Evolutionary conservation across 2,888 invertebrate genomes (phyloP).

Genomic region (Apeira syringaria): DNA sequence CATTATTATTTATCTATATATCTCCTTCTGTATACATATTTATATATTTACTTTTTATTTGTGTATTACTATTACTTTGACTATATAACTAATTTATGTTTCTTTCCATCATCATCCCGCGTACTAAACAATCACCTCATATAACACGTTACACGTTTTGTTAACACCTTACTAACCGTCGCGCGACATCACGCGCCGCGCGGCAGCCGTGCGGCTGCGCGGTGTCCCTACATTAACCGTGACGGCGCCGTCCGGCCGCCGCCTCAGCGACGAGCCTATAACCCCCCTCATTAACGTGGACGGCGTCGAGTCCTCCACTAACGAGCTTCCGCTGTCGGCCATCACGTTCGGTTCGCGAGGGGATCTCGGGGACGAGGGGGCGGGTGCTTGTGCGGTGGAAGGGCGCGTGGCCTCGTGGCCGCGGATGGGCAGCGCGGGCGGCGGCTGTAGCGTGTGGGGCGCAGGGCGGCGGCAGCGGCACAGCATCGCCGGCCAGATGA

Average conservation of each 20-base stretch:
- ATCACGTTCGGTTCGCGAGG: slow-evolving; percentile 68
- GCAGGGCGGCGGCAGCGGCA: slow-evolving; percentile 94
- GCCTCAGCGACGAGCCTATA: slow-evolving; percentile 52
- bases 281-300: slow-evolving; percentile 68
- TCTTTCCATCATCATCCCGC: slow-evolving; percentile 56
- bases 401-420: slow-evolving; percentile 49
- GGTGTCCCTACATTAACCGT: slow-evolving; percentile 40
- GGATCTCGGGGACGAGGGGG: slow-evolving; percentile 34
- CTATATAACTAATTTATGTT: slow-evolving; percentile 55
- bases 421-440: slow-evolving; percentile 39
- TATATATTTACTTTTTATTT: slow-evolving; percentile 30
- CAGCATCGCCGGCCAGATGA: slow-evolving; percentile 98
- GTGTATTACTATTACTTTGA: slow-evolving; percentile 32
- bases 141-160: slow-evolving; percentile 46
- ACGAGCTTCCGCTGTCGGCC: slow-evolving; percentile 86
- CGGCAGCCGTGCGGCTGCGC: slow-evolving; percentile 26
- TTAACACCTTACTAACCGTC: slow-evolving; percentile 26
- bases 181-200: slow-evolving; percentile 21
- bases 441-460: slow-evolving; percentile 67
- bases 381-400: slow-evolving; percentile 36
- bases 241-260: slow-evolving; percentile 43
- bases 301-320: slow-evolving; percentile 85
- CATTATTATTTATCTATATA: slow-evolving; percentile 31
- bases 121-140: slow-evolving; percentile 54
- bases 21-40: slow-evolving; percentile 29